A percentile compares a stretch with the other conserved stretches of the same genome.
These are phyloP conservation scores for Grallaria varia DNA, from an alignment of 2,113 vertebrate genomes.

Conservation along the genomic window DNA sequence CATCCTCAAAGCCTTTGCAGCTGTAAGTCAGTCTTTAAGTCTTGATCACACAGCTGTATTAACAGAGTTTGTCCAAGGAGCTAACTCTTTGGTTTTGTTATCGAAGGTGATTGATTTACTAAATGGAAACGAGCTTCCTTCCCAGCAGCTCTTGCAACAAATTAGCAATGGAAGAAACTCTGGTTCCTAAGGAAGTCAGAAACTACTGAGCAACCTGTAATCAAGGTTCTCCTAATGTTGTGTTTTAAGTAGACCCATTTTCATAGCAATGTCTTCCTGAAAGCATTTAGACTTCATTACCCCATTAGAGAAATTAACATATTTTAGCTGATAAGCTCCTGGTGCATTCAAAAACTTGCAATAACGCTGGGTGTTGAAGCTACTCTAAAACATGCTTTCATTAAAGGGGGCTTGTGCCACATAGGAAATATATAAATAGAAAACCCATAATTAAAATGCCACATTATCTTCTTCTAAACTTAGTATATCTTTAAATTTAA, in stretches of 20 bases:
- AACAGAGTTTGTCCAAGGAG: not conserved
- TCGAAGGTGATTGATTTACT: not conserved
- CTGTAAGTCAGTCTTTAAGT: not conserved
- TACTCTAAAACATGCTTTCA: slow-evolving; percentile 11
- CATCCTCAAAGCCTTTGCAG: not conserved
- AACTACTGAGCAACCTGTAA: slow-evolving; percentile 62
- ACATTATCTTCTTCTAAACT: slow-evolving; percentile 46
- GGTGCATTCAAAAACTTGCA: slow-evolving; percentile 11
- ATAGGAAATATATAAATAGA: slow-evolving; percentile 56
- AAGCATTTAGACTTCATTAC: slow-evolving; percentile 72
- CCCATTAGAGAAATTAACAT: slow-evolving; percentile 71
- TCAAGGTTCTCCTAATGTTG: slow-evolving; percentile 67
- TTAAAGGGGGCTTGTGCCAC: slow-evolving; percentile 48
- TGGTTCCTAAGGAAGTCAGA: slow-evolving; percentile 44
- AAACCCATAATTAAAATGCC: slow-evolving; percentile 45
- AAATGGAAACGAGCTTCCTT: slow-evolving; percentile 53
- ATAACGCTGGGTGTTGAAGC: slow-evolving; percentile 22
- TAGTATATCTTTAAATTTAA: slow-evolving; percentile 52
- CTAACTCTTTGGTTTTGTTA: not conserved
- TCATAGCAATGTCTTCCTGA: slow-evolving; percentile 65
- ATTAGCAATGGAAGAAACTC: slow-evolving; percentile 37
- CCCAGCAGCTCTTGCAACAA: slow-evolving; percentile 44
- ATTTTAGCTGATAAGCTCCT: slow-evolving; percentile 72
- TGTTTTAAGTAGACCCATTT: slow-evolving; percentile 70
- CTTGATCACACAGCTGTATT: not conserved